phyloP scores from a whole-genome alignment of 2,113 vertebrate genomes.

The Rhegmatorhina hoffmannsi region DNA sequence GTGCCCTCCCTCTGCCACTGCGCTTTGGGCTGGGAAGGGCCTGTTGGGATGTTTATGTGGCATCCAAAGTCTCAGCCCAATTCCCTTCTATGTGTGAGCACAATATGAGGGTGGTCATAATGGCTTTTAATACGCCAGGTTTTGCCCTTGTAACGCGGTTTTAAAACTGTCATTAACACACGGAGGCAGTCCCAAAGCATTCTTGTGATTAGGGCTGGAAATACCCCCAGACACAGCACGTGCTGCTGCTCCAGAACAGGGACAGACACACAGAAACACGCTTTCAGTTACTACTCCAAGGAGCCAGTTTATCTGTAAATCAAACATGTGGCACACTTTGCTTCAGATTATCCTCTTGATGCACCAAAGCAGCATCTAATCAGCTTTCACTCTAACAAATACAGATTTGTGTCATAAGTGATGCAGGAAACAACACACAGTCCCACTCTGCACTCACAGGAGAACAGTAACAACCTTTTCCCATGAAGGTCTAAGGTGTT shows the following conservation, averaged over 20 bases:
- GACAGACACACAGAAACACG: background rate
- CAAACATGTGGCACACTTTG: background rate
- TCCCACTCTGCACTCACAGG: background rate
- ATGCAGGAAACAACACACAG: background rate
- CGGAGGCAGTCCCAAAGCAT: background rate
- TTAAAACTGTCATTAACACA: background rate
- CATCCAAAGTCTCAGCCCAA: background rate
- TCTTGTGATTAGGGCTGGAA: background rate
- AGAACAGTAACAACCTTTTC: background rate
- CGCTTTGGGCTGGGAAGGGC: background rate
- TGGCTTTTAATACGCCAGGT: background rate
- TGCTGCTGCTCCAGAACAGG: background rate
- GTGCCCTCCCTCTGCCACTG: background rate
- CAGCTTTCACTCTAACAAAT: conserved; percentile 9
- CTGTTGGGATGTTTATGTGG: background rate
- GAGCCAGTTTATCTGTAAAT: background rate
- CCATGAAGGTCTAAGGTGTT: background rate
- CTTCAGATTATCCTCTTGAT: conserved; percentile 4
- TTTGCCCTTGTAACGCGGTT: background rate
- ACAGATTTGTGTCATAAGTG: background rate
- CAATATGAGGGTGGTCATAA: background rate
- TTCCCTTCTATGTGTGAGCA: background rate
- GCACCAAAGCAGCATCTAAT: conserved; percentile 4
- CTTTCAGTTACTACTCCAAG: background rate
- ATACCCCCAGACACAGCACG: background rate